Conservation (phyloP, 2,113 vertebrate genomes). For the Echinops telfairi region DNA sequence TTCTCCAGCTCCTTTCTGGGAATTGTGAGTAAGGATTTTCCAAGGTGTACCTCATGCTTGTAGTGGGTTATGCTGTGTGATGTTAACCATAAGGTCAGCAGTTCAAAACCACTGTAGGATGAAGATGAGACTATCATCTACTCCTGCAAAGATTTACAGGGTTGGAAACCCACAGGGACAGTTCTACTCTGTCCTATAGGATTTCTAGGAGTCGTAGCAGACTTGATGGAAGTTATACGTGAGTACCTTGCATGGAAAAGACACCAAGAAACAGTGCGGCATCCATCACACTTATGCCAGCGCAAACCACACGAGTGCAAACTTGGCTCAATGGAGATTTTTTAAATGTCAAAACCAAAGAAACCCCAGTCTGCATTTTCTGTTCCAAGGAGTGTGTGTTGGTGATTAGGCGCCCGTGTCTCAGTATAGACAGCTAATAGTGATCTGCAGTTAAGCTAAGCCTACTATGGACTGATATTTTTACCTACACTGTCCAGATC, state of each 20-base stretch:
- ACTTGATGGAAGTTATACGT: slow-evolving; percentile 11
- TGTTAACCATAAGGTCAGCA: too few species aligned
- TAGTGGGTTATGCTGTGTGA: too few species aligned
- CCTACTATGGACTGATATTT: neutral
- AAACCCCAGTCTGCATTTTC: neutral
- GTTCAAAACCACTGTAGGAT: too few species aligned
- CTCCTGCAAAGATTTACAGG: too few species aligned
- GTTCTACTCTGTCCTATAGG: too few species aligned
- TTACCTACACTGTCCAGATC: slow-evolving; percentile 8
- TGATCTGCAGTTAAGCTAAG: slow-evolving; percentile 45
- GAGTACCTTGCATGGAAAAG: slow-evolving; percentile 69
- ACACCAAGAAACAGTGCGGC: neutral
- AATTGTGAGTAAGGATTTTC: neutral
- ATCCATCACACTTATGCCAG: neutral
- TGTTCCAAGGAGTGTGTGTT: neutral
- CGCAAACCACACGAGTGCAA: slow-evolving; percentile 44
- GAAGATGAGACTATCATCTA: too few species aligned
- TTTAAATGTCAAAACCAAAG: neutral
- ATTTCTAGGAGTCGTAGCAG: too few species aligned
- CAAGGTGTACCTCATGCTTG: neutral
- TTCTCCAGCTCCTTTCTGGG: slow-evolving; percentile 59
- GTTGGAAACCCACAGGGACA: too few species aligned
- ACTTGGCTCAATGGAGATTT: neutral
- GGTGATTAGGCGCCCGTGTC: slow-evolving; percentile 14
- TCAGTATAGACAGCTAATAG: neutral